Evolutionary conservation across 2,888 invertebrate species (phyloP), one percentile per base, ranked within the genome.

Genomic region (Odontocolon sp.): DNA sequence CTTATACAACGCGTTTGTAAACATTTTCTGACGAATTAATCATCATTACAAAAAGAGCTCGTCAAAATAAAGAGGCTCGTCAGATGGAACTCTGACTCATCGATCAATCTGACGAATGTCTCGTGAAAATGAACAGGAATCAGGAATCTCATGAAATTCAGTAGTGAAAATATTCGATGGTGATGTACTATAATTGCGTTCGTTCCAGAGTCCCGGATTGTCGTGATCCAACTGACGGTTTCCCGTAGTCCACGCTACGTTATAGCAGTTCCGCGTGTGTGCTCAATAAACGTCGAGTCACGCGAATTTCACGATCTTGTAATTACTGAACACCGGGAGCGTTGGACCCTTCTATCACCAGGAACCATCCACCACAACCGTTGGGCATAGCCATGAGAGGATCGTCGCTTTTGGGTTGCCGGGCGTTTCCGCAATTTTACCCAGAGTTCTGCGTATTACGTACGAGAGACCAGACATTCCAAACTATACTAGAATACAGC

Each of bases 241-340:
- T 50, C 9, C 6, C 16, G 14, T 1, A 52, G 8, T 6, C 33
- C 11, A 36, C 1, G 4, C 0, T n/a, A n/a, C n/a, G n/a, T n/a
- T n/a, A n/a, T n/a, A 14, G 14, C 9, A 40, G 40, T 57, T 40
- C n/a, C 64, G 14, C 64, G 50, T 36, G 50, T 38, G 50, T 36
- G 64, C 64, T 50, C 64, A 11, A 70, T 66, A 54, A 70, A 66
- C 59, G 75, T 66, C 75, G 61, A 54, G 75, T 70, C 75, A 76
- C 75, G 75, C 70, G 75, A 76, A 66, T 76, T 70, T 76, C 64
- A 70, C 66, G 66, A 76, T 66, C 70, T 66, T 54, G 75, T 70
- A 76, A 70, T 76, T 76, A 70, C 75, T 38, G 66, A 36, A 50
- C 54, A 50, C 47, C 45, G 66, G 47, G 66, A n/a, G n/a, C n/a